A percentile compares a stretch with the other conserved stretches of the same genome.
Conservation (phyloP, 23 tunicate genomes). For the Oikopleura dioica region DNA sequence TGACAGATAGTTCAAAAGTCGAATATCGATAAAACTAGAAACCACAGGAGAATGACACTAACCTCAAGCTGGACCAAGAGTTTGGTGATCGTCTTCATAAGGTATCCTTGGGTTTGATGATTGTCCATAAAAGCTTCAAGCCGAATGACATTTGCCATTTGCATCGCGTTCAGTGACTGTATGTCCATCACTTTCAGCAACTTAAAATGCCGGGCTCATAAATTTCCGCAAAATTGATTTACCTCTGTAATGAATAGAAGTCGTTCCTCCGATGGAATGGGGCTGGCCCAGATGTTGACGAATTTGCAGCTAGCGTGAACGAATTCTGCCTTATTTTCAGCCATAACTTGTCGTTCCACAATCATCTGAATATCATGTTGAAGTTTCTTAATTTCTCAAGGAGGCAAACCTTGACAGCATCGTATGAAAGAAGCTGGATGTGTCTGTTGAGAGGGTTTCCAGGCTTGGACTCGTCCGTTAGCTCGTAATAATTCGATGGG, state of each 20-base stretch:
- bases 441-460: neutral
- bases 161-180: neutral
- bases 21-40: too few relatives aligned
- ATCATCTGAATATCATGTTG: constrained; percentile 6
- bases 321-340: constrained; percentile 7
- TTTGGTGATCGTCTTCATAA: neutral
- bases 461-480: neutral
- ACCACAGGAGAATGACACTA: too few relatives aligned
- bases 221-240: too few relatives aligned
- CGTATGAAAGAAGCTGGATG: neutral
- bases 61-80: neutral
- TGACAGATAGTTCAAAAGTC: too few relatives aligned
- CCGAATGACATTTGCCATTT: neutral
- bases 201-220: too few relatives aligned
- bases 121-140: neutral
- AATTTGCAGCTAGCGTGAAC: neutral
- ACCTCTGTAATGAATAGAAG: neutral
- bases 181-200: neutral
- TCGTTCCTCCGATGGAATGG: neutral
- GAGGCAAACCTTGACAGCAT: neutral
- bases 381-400: too few relatives aligned
- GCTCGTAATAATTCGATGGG: neutral
- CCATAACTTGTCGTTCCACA: constrained; percentile 8
- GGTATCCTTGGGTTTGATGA: neutral
- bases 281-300: neutral